A percentile compares a stretch with the other conserved stretches of the same genome.
These are phyloP conservation scores for Cygnus olor DNA, from an alignment of 2,797 vertebrate species.

Conservation along the genomic window DNA sequence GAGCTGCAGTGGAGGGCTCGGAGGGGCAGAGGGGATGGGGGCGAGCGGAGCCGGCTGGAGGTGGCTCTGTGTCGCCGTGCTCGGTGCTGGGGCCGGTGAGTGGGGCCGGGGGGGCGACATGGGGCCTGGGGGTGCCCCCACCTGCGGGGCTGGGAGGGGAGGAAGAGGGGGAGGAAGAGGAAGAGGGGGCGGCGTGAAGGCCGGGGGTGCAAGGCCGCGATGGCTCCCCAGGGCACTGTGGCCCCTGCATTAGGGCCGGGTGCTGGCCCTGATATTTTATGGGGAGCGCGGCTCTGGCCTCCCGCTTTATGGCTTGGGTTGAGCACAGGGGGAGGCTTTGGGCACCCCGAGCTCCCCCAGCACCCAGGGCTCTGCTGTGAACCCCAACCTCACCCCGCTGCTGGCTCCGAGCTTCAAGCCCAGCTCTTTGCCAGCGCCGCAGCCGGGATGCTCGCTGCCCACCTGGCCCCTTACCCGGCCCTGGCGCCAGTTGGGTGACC, in stretches of 20 bases:
- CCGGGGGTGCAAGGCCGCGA: accelerated
- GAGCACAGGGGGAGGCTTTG: too few species aligned
- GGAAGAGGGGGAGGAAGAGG: not conserved
- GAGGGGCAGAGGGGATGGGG: not conserved
- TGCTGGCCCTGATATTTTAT: accelerated
- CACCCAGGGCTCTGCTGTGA: accelerated
- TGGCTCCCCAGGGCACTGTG: accelerated
- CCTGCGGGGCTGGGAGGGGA: not conserved
- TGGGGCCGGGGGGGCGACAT: accelerated
- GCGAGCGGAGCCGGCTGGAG: accelerated
- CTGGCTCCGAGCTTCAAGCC: not conserved
- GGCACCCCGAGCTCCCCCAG: not conserved
- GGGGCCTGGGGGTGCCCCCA: accelerated
- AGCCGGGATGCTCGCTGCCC: accelerated
- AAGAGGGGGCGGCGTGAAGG: not conserved
- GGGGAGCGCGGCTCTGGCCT: accelerated
- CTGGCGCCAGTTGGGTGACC: not conserved
- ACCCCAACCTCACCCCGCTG: too few species aligned
- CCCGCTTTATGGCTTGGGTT: too few species aligned
- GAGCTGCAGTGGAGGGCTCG: accelerated
- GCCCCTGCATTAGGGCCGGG: not conserved
- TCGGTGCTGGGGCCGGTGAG: constrained; percentile 8
- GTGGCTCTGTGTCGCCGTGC: not conserved
- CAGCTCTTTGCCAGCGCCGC: not conserved
- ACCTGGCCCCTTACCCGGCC: accelerated